Conservation (phyloP, 2,797 vertebrate genomes). For the Bovichtus variegatus region DNA sequence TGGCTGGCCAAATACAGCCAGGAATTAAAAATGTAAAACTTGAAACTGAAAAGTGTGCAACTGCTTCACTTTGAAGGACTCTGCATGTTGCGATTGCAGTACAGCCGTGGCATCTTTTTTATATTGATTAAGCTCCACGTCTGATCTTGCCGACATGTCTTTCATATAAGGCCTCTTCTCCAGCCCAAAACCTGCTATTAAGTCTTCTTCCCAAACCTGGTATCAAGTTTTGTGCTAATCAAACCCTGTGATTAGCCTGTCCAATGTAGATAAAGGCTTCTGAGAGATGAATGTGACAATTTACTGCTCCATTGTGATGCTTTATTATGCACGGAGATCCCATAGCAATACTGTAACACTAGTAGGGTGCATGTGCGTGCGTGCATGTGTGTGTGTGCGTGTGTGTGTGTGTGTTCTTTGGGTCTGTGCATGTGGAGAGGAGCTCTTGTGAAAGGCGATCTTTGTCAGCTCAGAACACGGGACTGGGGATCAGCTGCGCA, state of each 20-base stretch:
- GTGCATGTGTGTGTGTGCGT: constrained; percentile 26
- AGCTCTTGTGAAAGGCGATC: constrained; percentile 80
- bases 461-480: constrained; percentile 76
- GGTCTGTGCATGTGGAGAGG: constrained; percentile 27
- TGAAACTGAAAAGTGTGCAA: neutral
- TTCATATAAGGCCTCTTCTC: constrained; percentile 36
- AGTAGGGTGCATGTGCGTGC: constrained; percentile 45
- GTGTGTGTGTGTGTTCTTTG: constrained; percentile 1
- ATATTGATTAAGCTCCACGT: constrained; percentile 23
- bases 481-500: constrained; percentile 72
- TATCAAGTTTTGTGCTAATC: constrained; percentile 63
- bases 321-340: constrained; percentile 65
- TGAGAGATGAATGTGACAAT: constrained; percentile 73
- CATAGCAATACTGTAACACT: constrained; percentile 69
- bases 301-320: constrained; percentile 60
- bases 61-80: neutral
- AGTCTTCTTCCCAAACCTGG: constrained; percentile 32
- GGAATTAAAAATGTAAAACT: neutral
- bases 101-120: neutral
- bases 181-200: constrained; percentile 15
- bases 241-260: constrained; percentile 61
- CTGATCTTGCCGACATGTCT: constrained; percentile 38
- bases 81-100: neutral
- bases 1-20: neutral
- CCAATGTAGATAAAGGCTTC: constrained; percentile 54